Evolutionary conservation across 1,140 invertebrate genomes (phyloP).

Genomic region (Drosophila takahashii): DNA sequence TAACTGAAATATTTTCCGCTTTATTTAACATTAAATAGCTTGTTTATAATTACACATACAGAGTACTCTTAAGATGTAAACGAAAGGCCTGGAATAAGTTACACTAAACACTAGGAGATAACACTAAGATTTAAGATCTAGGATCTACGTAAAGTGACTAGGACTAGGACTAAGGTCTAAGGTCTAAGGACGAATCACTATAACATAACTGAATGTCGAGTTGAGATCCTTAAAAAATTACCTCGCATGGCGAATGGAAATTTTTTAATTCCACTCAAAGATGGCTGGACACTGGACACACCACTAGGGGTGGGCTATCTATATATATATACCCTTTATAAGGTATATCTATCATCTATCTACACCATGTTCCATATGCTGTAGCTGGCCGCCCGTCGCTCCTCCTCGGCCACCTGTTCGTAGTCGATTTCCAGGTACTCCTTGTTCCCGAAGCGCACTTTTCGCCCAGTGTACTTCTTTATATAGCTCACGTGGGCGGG

Average conservation of each 20-base stretch:
- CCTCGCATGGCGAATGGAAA: conserved; percentile 14
- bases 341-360: not conserved
- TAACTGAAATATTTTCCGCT: conserved; percentile 74
- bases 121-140: conserved; percentile 24
- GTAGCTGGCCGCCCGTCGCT: conserved; percentile 75
- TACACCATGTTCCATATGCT: conserved; percentile 84
- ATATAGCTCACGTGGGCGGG: conserved; percentile 79
- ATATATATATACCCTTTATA: not conserved
- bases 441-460: conserved; percentile 79
- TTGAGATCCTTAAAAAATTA: conserved; percentile 79
- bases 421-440: conserved; percentile 84
- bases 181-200: conserved; percentile 49
- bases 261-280: conserved; percentile 75
- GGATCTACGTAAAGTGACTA: not conserved
- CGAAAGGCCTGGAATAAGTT: conserved; percentile 72
- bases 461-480: conserved; percentile 79
- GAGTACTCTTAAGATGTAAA: conserved; percentile 57
- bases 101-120: conserved; percentile 71
- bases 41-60: conserved; percentile 50
- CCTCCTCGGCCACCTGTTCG: conserved; percentile 79
- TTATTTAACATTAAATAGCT: conserved; percentile 69
- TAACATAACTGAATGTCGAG: conserved; percentile 74
- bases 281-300: conserved; percentile 35
- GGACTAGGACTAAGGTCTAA: conserved; percentile 6
- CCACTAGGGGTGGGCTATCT: conserved; percentile 12